Percentiles rank a stretch among this genome's conserved stretches.
Evolutionary conservation across 2,797 vertebrate species (phyloP).

Genomic region (Chelonia mydas): DNA sequence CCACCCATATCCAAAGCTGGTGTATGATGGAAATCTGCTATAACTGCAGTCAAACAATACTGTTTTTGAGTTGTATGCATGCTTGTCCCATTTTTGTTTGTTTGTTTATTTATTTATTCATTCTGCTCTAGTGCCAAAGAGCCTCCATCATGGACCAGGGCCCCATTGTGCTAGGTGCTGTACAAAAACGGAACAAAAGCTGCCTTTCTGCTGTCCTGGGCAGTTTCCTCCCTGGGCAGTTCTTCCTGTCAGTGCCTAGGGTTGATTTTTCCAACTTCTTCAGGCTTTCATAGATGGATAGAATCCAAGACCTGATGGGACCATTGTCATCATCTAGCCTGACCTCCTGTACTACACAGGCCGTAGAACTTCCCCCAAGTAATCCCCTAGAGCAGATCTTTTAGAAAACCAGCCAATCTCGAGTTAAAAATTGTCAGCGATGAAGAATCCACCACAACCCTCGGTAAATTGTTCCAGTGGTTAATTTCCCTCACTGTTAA

Average conservation of each 20-base stretch:
- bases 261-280: not conserved
- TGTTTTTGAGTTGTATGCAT: not conserved
- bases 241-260: not conserved
- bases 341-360: not conserved
- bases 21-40: not conserved
- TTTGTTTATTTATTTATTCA: not conserved
- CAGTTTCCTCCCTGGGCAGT: not conserved
- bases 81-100: not conserved
- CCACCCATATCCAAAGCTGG: not conserved
- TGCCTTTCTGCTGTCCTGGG: not conserved
- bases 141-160: not conserved
- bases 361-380: not conserved
- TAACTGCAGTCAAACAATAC: not conserved
- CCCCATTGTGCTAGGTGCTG: not conserved
- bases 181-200: not conserved
- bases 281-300: not conserved
- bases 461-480: not conserved
- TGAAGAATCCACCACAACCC: not conserved
- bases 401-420: not conserved
- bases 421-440: not conserved
- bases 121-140: not conserved
- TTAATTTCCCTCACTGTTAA: not conserved
- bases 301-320: not conserved
- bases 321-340: not conserved
- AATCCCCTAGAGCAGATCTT: not conserved